phyloP scores from a whole-genome alignment of 2,113 vertebrate species.

The Xiphias gladius region DNA sequence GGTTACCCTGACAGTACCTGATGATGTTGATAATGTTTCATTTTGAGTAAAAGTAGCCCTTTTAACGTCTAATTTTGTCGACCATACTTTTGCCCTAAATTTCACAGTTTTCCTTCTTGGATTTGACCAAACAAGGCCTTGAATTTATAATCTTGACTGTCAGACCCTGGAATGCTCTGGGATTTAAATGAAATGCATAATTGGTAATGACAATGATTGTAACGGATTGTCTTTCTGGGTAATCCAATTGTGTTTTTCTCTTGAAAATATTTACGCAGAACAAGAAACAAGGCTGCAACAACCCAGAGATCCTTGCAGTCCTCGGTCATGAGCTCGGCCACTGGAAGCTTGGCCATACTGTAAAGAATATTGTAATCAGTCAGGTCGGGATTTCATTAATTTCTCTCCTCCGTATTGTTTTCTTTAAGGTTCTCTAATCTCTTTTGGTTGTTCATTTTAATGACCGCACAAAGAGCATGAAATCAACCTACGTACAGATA shows the following conservation, averaged over 20 bases:
- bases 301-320: conserved; percentile 95
- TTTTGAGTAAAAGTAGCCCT: background rate
- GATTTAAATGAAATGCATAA: background rate
- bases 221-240: background rate
- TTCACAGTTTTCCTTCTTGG: background rate
- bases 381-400: conserved; percentile 87
- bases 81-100: background rate
- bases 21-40: background rate
- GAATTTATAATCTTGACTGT: background rate
- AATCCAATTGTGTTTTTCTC: background rate
- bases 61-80: background rate
- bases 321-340: conserved; percentile 97
- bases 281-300: conserved; percentile 99
- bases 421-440: no score
- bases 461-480: background rate
- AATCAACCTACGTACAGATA: background rate
- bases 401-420: background rate
- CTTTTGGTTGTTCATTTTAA: background rate
- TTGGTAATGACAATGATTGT: no score
- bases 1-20: background rate
- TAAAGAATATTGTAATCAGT: conserved; percentile 98
- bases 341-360: conserved; percentile 97
- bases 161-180: background rate
- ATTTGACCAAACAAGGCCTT: background rate
- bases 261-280: conserved; percentile 78